Evolutionary conservation across 2,797 vertebrate genomes (phyloP).

Genomic region (Denticeps clupeoides): DNA sequence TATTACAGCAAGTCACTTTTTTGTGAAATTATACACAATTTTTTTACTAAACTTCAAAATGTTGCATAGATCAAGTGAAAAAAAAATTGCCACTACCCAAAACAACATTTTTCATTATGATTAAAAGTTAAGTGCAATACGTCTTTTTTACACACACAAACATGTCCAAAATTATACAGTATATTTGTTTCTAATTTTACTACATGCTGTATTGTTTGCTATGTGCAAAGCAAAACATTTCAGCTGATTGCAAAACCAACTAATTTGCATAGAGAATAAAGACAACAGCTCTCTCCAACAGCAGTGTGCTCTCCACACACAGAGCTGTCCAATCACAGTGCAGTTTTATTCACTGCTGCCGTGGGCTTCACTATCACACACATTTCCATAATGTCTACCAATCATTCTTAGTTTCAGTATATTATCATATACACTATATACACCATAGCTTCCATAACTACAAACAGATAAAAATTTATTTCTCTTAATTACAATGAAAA

Average conservation of each 20-base stretch:
- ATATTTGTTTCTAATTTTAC: conserved; percentile 1
- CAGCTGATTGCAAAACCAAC: conserved; percentile 32
- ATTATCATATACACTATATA: too few species aligned
- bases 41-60: too few species aligned
- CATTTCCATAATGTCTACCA: conserved; percentile 39
- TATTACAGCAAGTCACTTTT: too few species aligned
- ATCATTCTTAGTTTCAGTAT: too few species aligned
- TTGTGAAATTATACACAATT: conserved; percentile 36
- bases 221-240: conserved; percentile 1
- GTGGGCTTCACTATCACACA: conserved; percentile 60
- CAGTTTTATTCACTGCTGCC: conserved; percentile 65
- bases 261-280: conserved; percentile 70
- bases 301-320: conserved; percentile 54
- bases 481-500: too few species aligned
- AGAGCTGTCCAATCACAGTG: conserved; percentile 69
- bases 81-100: conserved; percentile 48
- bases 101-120: conserved; percentile 50
- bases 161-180: too few species aligned
- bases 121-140: too few species aligned
- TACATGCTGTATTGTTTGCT: too few species aligned
- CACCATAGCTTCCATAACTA: too few species aligned
- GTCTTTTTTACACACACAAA: too few species aligned
- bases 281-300: conserved; percentile 62
- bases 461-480: too few species aligned
- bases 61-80: conserved; percentile 58